Percentiles rank a stretch among this genome's conserved stretches.
Evolutionary conservation across 2,888 invertebrate genomes (phyloP).

Genomic region (Carterocephalus palaemon): DNA sequence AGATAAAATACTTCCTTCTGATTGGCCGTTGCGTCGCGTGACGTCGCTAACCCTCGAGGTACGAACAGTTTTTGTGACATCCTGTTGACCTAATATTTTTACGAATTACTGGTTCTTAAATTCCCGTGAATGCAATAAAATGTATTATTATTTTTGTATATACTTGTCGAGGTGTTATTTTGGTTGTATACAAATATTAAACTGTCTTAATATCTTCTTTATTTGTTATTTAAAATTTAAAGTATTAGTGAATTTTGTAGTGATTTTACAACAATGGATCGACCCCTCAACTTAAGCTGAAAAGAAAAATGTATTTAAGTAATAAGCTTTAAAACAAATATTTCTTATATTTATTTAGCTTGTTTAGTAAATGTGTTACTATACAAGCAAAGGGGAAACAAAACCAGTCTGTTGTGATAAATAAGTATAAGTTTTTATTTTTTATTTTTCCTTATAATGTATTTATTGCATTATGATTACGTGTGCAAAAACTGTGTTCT

Average conservation of each 20-base stretch:
- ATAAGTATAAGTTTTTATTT: constrained; percentile 63
- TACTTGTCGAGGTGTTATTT: constrained; percentile 1
- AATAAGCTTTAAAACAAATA: constrained; percentile 64
- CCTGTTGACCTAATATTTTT: constrained; percentile 24
- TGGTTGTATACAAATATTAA: constrained; percentile 1
- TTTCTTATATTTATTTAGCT: constrained; percentile 60
- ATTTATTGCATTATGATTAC: constrained; percentile 43
- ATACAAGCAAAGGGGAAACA: constrained; percentile 52
- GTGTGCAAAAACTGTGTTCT: constrained; percentile 49
- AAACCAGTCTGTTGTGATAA: constrained; percentile 75
- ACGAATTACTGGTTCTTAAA: constrained; percentile 23
- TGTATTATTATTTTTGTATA: constrained; percentile 10
- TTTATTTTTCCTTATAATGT: constrained; percentile 49
- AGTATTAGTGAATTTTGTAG: neutral
- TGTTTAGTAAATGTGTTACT: constrained; percentile 36
- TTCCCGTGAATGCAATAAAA: constrained; percentile 17
- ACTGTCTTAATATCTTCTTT: neutral
- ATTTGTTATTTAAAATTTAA: neutral
- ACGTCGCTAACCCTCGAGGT: constrained; percentile 19
- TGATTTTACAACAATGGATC: constrained; percentile 6
- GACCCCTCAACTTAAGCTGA: constrained; percentile 2
- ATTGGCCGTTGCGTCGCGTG: constrained; percentile 17
- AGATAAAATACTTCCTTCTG: constrained; percentile 2
- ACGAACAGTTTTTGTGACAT: constrained; percentile 13
- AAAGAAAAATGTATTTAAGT: constrained; percentile 31